These are phyloP conservation scores for Conus ventricosus DNA, from an alignment of 1,140 invertebrate species.

Conservation along the genomic window DNA sequence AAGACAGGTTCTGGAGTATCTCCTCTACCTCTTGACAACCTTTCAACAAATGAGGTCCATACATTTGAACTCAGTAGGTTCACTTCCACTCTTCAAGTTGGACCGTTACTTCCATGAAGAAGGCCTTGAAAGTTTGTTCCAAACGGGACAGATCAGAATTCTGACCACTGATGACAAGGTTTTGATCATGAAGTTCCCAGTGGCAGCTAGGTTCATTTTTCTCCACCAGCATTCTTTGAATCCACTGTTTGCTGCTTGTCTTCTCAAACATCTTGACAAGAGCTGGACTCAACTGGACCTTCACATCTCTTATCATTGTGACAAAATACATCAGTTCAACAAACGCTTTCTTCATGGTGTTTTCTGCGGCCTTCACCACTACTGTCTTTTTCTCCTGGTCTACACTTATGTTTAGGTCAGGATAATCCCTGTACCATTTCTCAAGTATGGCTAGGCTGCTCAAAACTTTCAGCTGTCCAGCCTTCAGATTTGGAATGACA, in stretches of 20 bases:
- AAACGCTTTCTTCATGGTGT: neutral
- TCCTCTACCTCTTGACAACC: neutral
- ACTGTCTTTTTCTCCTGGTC: neutral
- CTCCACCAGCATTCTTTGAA: neutral
- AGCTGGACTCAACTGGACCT: neutral
- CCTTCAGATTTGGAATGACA: neutral
- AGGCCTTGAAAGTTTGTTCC: neutral
- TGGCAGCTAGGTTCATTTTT: neutral
- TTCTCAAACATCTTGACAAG: constrained; percentile 10
- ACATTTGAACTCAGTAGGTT: neutral
- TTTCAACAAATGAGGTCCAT: neutral
- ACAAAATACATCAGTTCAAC: neutral
- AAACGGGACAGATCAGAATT: neutral
- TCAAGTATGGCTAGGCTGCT: neutral
- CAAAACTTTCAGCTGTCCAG: neutral
- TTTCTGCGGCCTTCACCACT: neutral
- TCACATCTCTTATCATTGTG: neutral
- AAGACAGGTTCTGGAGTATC: neutral
- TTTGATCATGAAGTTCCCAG: neutral
- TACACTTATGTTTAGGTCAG: neutral
- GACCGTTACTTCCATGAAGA: neutral
- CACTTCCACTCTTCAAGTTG: neutral
- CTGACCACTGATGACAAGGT: neutral
- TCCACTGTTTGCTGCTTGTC: neutral
- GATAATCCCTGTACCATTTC: neutral